Evolutionary conservation across 2,888 invertebrate species (phyloP), one percentile per base, ranked within the genome.

Genomic region (Hemicrepidius hirtus): DNA sequence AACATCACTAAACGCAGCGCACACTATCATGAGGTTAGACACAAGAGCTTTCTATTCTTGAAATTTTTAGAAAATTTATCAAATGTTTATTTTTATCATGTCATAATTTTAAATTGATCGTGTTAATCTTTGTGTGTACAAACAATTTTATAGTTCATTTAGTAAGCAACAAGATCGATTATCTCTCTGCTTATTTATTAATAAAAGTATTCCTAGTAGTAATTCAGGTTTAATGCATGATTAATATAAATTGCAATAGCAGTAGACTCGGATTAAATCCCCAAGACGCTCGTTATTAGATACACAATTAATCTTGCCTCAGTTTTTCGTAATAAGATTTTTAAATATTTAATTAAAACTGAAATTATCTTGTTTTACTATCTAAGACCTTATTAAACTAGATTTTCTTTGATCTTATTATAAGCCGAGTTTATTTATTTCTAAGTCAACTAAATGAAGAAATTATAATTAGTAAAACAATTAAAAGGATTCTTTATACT

Each of bases 201-300:
- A n/a, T 5, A 28, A 53, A 53, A 6, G 12, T 28, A 53, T 53
- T 28, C 46, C 46, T 16, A 13, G 24, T 50, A 24, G 7, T 24
- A 44, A 44, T 53, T 13, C 28, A 53, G 53, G 28, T 53, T 53
- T 53, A 21, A 32, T 46, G 46, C 18, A 46, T 53, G 53, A 53
- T 53, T 53, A 53, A 53, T 53, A 28, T 53, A 53, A 53, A 21
- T 53, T 9, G 53, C 53, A 53, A 53, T 53, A 53, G 21, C 53
- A 28, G 53, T 13, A 53, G 53, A 53, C 53, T 28, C 12, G 13
- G 53, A 53, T 53, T 53, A 53, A 24, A 32, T 13, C 28, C 13
- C 3, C 12, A 13, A 20, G 53, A 21, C 53, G 24, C 13, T 32
- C 5, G 28, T 28, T 44, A 53, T 53, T 53, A 28, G 12, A 6